phyloP scores from a whole-genome alignment of 2,888 invertebrate species.

The Anthrax anthrax region DNA sequence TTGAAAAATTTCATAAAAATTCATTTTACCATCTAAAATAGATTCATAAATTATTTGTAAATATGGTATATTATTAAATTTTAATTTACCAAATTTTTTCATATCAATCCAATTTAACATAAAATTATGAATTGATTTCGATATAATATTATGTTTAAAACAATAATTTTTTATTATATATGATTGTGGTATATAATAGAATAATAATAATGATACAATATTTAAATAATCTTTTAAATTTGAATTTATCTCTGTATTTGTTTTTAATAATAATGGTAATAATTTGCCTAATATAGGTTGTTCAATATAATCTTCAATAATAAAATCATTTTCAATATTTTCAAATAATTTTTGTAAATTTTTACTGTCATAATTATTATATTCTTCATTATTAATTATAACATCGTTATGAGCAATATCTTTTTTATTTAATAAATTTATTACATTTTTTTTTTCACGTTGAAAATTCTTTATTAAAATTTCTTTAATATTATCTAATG shows the following conservation, averaged over 20 bases:
- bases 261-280: conserved; percentile 26
- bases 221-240: conserved; percentile 33
- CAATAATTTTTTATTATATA: conserved; percentile 19
- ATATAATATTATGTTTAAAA: not conserved
- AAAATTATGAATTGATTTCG: conserved; percentile 11
- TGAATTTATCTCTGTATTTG: conserved; percentile 15
- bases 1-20: conserved; percentile 17
- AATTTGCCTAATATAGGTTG: conserved; percentile 28
- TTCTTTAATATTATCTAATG: conserved; percentile 20
- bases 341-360: conserved; percentile 27
- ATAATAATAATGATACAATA: conserved; percentile 26
- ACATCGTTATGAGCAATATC: too few relatives aligned
- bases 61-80: conserved; percentile 14
- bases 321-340: conserved; percentile 30
- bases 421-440: too few relatives aligned
- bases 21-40: conserved; percentile 13
- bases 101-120: conserved; percentile 18
- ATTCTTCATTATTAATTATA: too few relatives aligned
- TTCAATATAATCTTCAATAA: conserved; percentile 27
- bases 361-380: not conserved
- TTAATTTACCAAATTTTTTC: conserved; percentile 8
- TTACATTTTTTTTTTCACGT: not conserved
- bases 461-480: conserved; percentile 19
- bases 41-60: conserved; percentile 17
- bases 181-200: conserved; percentile 25